Evolutionary conservation across 2,888 invertebrate species (phyloP).

Genomic region (Dasysyrphus albostriatus): DNA sequence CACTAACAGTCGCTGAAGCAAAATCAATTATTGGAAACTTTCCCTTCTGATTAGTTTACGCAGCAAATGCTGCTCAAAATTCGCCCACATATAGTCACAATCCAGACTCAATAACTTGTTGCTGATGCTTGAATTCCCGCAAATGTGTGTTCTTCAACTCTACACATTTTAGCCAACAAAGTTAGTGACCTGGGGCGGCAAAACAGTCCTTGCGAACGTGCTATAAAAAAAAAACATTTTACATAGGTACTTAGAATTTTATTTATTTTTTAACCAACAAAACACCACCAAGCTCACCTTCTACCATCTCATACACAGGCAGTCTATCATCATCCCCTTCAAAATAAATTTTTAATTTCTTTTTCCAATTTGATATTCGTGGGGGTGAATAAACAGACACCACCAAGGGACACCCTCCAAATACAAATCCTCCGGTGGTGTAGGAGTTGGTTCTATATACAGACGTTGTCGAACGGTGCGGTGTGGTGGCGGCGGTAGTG

Average conservation of each 20-base stretch:
- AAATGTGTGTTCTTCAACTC: slow-evolving; percentile 40
- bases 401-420: slow-evolving; percentile 50
- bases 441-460: not conserved
- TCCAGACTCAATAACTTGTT: slow-evolving; percentile 68
- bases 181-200: slow-evolving; percentile 36
- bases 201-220: not conserved
- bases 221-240: slow-evolving; percentile 19
- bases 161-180: not conserved
- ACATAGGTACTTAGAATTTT: slow-evolving; percentile 45
- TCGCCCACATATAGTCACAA: slow-evolving; percentile 4
- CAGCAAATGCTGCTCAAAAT: not conserved
- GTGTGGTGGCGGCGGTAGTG: not conserved
- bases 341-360: slow-evolving; percentile 74
- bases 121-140: slow-evolving; percentile 58
- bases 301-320: slow-evolving; percentile 15
- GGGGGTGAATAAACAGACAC: slow-evolving; percentile 63
- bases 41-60: not conserved
- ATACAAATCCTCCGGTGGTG: slow-evolving; percentile 37
- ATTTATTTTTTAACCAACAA: slow-evolving; percentile 48
- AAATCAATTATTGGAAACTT: slow-evolving; percentile 53
- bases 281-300: slow-evolving; percentile 32
- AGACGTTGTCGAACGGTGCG: not conserved
- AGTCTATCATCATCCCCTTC: slow-evolving; percentile 64
- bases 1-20: slow-evolving; percentile 33
- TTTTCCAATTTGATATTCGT: slow-evolving; percentile 71